Base-by-base conservation (phyloP, 1,140 invertebrate genomes). In the Acromyrmex heyeri region DNA sequence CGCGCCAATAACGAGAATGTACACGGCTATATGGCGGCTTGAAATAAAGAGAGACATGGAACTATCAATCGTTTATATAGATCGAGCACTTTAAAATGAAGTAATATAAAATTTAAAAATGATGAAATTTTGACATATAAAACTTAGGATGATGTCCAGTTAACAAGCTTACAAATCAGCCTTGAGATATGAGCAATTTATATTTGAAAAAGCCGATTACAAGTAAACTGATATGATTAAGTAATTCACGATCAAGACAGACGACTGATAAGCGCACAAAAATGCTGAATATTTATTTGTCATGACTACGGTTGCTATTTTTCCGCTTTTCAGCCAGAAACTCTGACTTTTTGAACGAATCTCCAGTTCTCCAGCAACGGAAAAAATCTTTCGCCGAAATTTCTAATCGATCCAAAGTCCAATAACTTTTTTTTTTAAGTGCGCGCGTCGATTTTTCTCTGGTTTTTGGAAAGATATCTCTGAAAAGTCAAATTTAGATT, bases 1-100 rank as follows among this genome's bases (percentile, higher is more conserved):
- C 90, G 86, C 87, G 72, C 24, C 91, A 87, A 90, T 93, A 94
- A 94, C 93, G 92, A 93, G 91, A 91, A 94, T 87, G 88, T 93
- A 94, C 87, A 85, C 78, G 72, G 62, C 16, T 61, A 87, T 75
- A 89, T 72, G 86, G 7, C 67, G 55, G 85, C 72, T 64, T 59
- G 55, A 59, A 78, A 72, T 16, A 73, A 53, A 72, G 70, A 53
- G 30, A 64, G 7, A 73, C 21, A 30, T 21, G 34, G 48, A 50
- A 73, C 59, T 73, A 48, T 27, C 67, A 38, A 73, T 72, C 24
- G 53, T 14, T 4, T 61, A 61, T 83, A 62, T 24, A 62, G 14
- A 4, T 75, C 48, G 10, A 50, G 48, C 4, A 44, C 21, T 61
- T 27, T 21, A 61, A 75, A 83, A 62, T 18, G 0, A 59, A 16